Base-by-base conservation (phyloP, 2,888 invertebrate species). In the Nipponacmea schrenckii region DNA sequence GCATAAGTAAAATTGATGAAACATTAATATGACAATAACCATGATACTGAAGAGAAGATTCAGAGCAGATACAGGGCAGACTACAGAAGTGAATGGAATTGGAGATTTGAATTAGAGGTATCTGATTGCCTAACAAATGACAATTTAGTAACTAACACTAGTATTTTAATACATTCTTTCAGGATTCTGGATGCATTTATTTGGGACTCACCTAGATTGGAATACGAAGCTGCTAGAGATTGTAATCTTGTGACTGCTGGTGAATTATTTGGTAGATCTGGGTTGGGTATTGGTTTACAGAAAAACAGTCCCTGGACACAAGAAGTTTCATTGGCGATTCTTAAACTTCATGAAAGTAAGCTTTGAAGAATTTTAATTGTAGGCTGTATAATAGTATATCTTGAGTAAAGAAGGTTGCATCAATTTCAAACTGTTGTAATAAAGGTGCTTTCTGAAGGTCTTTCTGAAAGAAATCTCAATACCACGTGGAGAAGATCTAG, bases 171-270 rank as follows among this genome's bases (percentile, higher is more conserved):
- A 8, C 39, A 39, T 46, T 68, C 44, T 75, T 70, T 15, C 68
- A 84, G 97, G 70, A 95, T 95, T 89, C 90, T 99, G 70, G 96
- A 98, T 93, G 99, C 98, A 0, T 99, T 99, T 88, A 98, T 99
- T 84, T 99, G 99, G 98, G 99, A 99, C 87, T 98, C 98, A n/a
- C 97, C 98, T 0, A 93, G 99, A 5, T 91, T 99, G 84, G 98
- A 98, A 89, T 99, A 96, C 87, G 99, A 99, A 91, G 98, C 98
- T 2, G 97, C 98, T 1, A 86, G 87, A 64, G 96, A 98, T 88
- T 99, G 99, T 89, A 97, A 98, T 89, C 91, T 99, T 79, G 96
- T 98, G 5, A 98, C 98, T 0, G 97, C 98, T 67, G 98, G 98
- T 0, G 97, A 98, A 90, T 91, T 98, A 62, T 98, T 98, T 87